Evolutionary conservation across 2,888 invertebrate genomes (phyloP), one percentile per base, ranked within the genome.

Genomic region (Agrotis ipsilon): DNA sequence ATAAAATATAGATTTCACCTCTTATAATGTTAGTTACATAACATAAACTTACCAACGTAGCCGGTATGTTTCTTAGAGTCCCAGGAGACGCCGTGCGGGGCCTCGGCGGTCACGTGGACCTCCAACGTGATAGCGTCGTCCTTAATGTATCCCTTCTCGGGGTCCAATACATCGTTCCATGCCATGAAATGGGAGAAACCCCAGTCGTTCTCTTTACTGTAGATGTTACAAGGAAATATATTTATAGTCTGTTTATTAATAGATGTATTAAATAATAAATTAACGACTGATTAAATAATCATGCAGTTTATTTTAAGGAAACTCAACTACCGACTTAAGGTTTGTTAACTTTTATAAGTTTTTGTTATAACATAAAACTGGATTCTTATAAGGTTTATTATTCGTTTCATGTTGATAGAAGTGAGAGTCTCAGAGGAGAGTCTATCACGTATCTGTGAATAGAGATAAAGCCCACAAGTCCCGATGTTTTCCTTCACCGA

Each of bases 1-100:
- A 11, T 39, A 39, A 39, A 39, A 1, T 39, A 39, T 39, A 39
- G 39, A 39, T 39, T 39, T 39, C 11, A 39, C 39, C 39, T 11
- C 9, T 39, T 39, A 39, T 11, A 39, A 39, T 11, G 39, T 39
- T 2, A 39, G 11, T 39, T 39, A 39, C 2, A 11, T 39, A 39
- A 32, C 7, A 27, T 27, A 58, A 27, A 88, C 96, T 92, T 79
- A 96, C 97, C 97, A 75, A 97, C 97, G 92, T 97, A 98, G 67
- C 98, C 97, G 18, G 99, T 99, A 92, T 99, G 99, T 92, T 99
- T 99, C 96, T 99, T 99, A 32, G 99, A 99, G 94, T 99, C 99
- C 99, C 99, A 99, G 46, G 99, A 98, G 11, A 98, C 98, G n/a
- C 98, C 98, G 88, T 98, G 98, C 2, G 99, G 98, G 14, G 98